Conservation (phyloP, 2,797 vertebrate genomes). For the Spinibarbus caldwelli region DNA sequence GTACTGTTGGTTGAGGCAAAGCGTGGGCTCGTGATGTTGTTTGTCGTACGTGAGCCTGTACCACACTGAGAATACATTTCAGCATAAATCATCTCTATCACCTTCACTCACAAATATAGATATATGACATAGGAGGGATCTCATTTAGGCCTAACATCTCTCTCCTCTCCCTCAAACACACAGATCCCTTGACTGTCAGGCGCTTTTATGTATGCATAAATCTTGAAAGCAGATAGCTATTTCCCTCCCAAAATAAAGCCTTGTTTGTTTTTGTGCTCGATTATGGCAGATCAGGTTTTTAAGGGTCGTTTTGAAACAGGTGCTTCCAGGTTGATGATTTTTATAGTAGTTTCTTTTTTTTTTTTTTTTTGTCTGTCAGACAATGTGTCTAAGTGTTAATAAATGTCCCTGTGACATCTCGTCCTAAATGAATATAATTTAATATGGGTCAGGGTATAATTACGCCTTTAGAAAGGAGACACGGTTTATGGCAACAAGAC, state of each 20-base stretch:
- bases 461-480: background rate
- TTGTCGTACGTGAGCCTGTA: conserved; percentile 49
- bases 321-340: background rate
- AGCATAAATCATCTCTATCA: conserved; percentile 62
- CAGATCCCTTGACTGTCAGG: conserved; percentile 8
- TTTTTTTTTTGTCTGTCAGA: background rate
- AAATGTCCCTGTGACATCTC: background rate
- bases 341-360: background rate
- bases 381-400: background rate
- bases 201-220: conserved; percentile 15
- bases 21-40: conserved; percentile 9
- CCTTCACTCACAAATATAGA: conserved; percentile 56
- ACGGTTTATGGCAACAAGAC: background rate
- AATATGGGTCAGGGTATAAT: background rate
- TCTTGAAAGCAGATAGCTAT: background rate
- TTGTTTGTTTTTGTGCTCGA: background rate
- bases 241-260: background rate
- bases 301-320: background rate
- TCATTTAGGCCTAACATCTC: conserved; percentile 37
- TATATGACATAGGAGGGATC: conserved; percentile 33
- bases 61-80: conserved; percentile 51
- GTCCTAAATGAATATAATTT: background rate
- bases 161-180: conserved; percentile 5
- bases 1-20: conserved; percentile 15
- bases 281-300: background rate